Evolutionary conservation across 1,140 invertebrate genomes (phyloP).

Genomic region (Semibalanus balanoides): DNA sequence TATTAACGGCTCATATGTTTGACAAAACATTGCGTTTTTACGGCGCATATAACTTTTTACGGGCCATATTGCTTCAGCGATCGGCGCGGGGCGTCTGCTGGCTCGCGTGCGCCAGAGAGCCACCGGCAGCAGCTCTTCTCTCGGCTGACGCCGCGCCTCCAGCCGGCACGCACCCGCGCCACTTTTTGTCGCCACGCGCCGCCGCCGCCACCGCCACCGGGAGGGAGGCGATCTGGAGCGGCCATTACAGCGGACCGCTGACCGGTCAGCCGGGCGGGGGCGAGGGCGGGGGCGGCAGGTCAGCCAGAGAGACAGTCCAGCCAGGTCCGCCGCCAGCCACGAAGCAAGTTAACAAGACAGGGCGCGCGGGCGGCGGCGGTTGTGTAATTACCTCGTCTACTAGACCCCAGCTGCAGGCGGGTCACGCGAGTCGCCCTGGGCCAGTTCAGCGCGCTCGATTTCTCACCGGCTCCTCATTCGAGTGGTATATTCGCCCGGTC

Average conservation of each 20-base stretch:
- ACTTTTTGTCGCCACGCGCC: background rate
- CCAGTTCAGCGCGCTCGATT: background rate
- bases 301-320: background rate
- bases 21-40: background rate
- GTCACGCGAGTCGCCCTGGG: background rate
- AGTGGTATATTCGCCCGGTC: background rate
- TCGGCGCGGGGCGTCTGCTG: background rate
- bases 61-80: background rate
- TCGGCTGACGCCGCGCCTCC: background rate
- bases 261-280: background rate
- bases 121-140: background rate
- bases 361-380: too few species aligned
- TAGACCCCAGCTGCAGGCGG: too few species aligned
- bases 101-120: background rate
- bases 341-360: too few species aligned
- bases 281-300: background rate
- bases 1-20: conserved; percentile 2
- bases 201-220: too few species aligned
- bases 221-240: background rate
- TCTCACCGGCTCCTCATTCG: background rate
- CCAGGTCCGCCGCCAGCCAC: too few species aligned
- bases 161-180: background rate
- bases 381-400: background rate
- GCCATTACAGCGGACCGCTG: background rate
- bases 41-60: background rate